Percentiles rank a stretch among this genome's conserved stretches.
These are phyloP conservation scores for Agrotis ipsilon DNA, from an alignment of 2,888 invertebrate species.

Conservation along the genomic window DNA sequence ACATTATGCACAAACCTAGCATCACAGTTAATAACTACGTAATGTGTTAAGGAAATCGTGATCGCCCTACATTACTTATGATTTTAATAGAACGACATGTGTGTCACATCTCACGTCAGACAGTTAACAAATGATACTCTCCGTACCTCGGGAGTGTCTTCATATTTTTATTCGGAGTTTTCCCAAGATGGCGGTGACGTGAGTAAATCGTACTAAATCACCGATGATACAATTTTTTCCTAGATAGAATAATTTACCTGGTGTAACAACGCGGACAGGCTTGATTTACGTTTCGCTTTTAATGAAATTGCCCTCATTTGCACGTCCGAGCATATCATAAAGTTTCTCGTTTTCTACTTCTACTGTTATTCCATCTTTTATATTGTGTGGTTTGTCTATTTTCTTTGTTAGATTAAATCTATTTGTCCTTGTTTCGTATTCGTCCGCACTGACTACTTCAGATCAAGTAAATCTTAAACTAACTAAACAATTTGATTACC, in stretches of 20 bases:
- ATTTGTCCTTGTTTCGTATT: constrained; percentile 6
- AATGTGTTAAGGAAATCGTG: constrained; percentile 63
- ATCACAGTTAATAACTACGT: constrained; percentile 27
- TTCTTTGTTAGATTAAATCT: constrained; percentile 11
- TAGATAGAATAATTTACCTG: constrained; percentile 33
- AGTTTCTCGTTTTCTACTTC: constrained; percentile 30
- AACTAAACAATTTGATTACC: constrained; percentile 12
- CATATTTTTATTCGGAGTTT: constrained; percentile 53
- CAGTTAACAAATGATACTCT: constrained; percentile 59
- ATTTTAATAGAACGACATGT: constrained; percentile 53
- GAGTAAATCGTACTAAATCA: constrained; percentile 47
- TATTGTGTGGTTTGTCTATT: constrained; percentile 28
- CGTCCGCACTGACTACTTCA: neutral
- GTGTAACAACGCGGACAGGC: constrained; percentile 27
- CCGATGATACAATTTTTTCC: constrained; percentile 41
- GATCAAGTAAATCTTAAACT: constrained; percentile 24
- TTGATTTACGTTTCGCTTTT: constrained; percentile 40
- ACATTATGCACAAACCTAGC: constrained; percentile 18
- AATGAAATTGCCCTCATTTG: constrained; percentile 54
- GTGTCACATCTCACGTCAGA: constrained; percentile 49
- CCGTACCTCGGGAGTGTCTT: constrained; percentile 31
- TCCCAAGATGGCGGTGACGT: constrained; percentile 37
- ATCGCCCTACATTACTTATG: constrained; percentile 55
- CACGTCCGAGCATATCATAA: constrained; percentile 45
- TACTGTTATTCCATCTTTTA: constrained; percentile 16